These are phyloP conservation scores for Ptychochromis oligacanthus DNA, from an alignment of 2,113 vertebrate species.

Conservation along the genomic window DNA sequence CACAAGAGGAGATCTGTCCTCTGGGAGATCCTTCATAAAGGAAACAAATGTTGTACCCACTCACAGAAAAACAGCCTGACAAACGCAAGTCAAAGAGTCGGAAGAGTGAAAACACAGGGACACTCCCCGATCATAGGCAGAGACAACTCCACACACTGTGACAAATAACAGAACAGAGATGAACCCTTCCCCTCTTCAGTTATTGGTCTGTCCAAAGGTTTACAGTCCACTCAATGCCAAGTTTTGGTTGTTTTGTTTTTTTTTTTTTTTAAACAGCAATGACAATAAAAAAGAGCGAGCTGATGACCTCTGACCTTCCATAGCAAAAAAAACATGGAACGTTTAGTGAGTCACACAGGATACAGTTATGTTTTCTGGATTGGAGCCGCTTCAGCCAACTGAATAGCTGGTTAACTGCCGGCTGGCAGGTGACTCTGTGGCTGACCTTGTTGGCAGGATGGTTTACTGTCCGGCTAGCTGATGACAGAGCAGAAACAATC, in stretches of 20 bases:
- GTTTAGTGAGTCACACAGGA: conserved; percentile 56
- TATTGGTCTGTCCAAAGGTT: conserved; percentile 51
- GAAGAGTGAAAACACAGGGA: neutral
- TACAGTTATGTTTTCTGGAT: conserved; percentile 46
- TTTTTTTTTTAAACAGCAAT: conserved; percentile 19
- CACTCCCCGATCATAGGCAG: conserved; percentile 5
- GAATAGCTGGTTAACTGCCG: neutral
- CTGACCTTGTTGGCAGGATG: conserved; percentile 31
- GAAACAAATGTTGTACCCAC: neutral
- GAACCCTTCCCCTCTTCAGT: conserved; percentile 10
- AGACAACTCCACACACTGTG: neutral
- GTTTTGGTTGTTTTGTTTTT: too few species aligned
- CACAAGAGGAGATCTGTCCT: neutral
- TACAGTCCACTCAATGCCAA: conserved; percentile 30
- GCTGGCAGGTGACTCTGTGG: conserved; percentile 12
- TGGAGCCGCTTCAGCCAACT: conserved; percentile 1
- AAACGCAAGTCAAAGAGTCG: neutral
- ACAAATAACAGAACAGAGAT: conserved; percentile 3
- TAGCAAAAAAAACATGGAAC: conserved; percentile 44
- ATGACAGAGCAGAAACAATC: conserved; percentile 11
- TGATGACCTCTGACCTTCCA: conserved; percentile 56
- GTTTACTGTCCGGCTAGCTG: neutral
- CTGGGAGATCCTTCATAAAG: neutral
- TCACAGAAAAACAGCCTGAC: neutral
- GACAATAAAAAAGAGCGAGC: conserved; percentile 27